A percentile compares a stretch with the other conserved stretches of the same genome.
Evolutionary conservation across 2,113 vertebrate species (phyloP).

Genomic region (Corythornis madagascariensis): DNA sequence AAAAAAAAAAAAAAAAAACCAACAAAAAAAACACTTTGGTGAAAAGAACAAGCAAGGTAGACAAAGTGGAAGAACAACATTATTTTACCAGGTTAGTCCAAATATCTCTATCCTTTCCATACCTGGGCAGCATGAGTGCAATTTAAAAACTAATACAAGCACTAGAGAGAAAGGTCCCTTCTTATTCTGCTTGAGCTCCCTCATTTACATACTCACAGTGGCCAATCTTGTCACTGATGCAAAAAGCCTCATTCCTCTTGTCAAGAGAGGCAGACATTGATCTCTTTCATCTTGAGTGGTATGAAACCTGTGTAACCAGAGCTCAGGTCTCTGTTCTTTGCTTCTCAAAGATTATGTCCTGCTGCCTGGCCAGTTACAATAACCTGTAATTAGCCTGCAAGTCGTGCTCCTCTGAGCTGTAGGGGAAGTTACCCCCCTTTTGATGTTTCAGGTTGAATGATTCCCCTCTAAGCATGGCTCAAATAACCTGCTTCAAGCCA

Average conservation of each 20-base stretch:
- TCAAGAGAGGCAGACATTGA: conserved; percentile 3
- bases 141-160: not conserved
- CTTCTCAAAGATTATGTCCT: not conserved
- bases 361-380: not conserved
- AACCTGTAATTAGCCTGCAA: conserved; percentile 31
- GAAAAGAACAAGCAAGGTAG: not conserved
- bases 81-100: not conserved
- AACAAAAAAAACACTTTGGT: not conserved
- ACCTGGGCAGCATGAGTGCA: not conserved
- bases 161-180: not conserved
- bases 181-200: not conserved
- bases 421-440: conserved; percentile 6
- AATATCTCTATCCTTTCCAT: not conserved
- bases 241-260: not conserved
- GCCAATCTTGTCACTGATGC: conserved; percentile 16
- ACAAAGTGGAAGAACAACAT: not conserved
- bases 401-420: not conserved
- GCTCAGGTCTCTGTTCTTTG: not conserved
- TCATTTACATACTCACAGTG: conserved; percentile 17
- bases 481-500: not conserved
- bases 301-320: conserved; percentile 32
- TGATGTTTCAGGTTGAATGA: conserved; percentile 24
- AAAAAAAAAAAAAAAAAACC: not conserved
- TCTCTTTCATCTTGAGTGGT: conserved; percentile 20
- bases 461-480: not conserved